Evolutionary conservation across 2,797 vertebrate genomes (phyloP).

Genomic region (Orestias chungarensis): DNA sequence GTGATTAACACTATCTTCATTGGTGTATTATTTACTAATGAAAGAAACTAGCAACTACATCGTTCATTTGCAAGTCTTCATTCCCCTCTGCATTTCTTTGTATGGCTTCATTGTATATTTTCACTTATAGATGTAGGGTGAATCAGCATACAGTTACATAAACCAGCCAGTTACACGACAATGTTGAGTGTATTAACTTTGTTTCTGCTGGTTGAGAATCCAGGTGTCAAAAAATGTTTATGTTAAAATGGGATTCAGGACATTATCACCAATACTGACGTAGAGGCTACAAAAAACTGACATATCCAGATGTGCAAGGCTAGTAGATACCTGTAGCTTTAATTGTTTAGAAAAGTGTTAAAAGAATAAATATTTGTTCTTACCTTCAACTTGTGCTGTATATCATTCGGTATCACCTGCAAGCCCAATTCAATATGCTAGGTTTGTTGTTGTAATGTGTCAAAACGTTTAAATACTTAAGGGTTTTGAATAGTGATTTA

Average conservation of each 20-base stretch:
- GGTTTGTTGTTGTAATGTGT: not conserved
- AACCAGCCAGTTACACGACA: not conserved
- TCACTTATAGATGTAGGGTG: not conserved
- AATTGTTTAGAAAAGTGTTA: not conserved
- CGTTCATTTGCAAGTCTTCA: not conserved
- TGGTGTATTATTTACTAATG: too few relatives aligned
- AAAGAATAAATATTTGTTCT: not conserved
- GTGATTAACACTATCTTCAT: too few relatives aligned
- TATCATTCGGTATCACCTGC: not conserved
- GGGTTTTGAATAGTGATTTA: not conserved
- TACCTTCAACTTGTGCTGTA: not conserved
- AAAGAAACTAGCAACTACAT: not conserved
- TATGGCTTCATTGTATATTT: not conserved
- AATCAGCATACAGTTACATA: not conserved
- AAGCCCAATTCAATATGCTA: not conserved
- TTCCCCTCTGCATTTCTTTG: too few relatives aligned
- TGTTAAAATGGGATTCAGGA: not conserved
- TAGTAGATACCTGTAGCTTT: not conserved
- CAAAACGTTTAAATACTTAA: not conserved
- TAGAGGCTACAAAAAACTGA: too few relatives aligned
- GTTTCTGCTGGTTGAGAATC: not conserved
- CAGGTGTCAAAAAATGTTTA: not conserved
- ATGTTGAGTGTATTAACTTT: not conserved
- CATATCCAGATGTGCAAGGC: not conserved
- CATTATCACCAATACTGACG: too few relatives aligned